phyloP scores from a whole-genome alignment of 2,888 invertebrate genomes.

The Melinaea menophilus region DNA sequence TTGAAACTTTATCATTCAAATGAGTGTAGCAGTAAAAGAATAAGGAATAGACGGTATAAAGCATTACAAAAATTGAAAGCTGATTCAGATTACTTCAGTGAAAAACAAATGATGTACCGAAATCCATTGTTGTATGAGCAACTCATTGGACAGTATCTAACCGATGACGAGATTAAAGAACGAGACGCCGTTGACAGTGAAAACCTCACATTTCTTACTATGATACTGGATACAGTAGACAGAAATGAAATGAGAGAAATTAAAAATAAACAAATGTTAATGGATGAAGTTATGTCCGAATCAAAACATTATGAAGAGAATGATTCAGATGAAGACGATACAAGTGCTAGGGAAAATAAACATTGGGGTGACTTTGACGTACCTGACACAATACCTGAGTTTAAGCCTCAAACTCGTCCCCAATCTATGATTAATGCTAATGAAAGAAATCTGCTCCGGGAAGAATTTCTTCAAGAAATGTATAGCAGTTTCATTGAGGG shows the following conservation, averaged over 20 bases:
- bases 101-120: constrained; percentile 94
- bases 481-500: constrained; percentile 90
- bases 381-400: constrained; percentile 51
- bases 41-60: constrained; percentile 89
- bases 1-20: constrained; percentile 77
- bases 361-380: constrained; percentile 79
- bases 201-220: constrained; percentile 82
- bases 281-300: constrained; percentile 72
- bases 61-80: constrained; percentile 86
- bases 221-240: constrained; percentile 89
- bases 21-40: constrained; percentile 69
- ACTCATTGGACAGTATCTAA: constrained; percentile 90
- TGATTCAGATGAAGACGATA: constrained; percentile 25
- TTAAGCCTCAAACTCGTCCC: constrained; percentile 51
- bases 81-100: constrained; percentile 89
- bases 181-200: constrained; percentile 79
- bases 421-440: constrained; percentile 70
- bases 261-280: constrained; percentile 79
- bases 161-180: constrained; percentile 83
- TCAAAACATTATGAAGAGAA: constrained; percentile 26
- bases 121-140: constrained; percentile 95
- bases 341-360: constrained; percentile 33
- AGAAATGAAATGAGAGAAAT: constrained; percentile 81
- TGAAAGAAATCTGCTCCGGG: constrained; percentile 82
- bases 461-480: constrained; percentile 92